Evolutionary conservation across 2,113 vertebrate genomes (phyloP), one percentile per base, ranked within the genome.

Genomic region (Vulpes ferrilata): DNA sequence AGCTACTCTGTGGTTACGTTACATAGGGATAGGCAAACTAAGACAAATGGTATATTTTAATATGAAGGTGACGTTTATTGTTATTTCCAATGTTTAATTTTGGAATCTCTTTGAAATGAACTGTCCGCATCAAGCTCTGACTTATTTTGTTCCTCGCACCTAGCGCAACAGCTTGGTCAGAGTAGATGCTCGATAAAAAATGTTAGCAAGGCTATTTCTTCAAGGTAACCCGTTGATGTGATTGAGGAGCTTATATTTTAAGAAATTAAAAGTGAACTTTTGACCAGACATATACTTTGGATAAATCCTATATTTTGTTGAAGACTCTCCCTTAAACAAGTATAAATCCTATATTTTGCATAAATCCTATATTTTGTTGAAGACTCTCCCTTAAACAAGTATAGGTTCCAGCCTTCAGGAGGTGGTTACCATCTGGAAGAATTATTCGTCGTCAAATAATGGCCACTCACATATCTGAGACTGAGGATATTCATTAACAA

Each of bases 191-290:
- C 38, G 80, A 23, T 94, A 64, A 32, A 32, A 64, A 32, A 4
- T 57, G 69, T 38, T 23, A 74, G 55, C 30, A 5, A 48, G 19
- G n/a, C 55, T 76, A 73, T 32, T 79, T 43, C 93, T 62, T 55
- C 78, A 80, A 65, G 78, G 43, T 64, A 82, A 65, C 22, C 7
- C n/a, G 80, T 7, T 90, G 38, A 59, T 32, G 30, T 64, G 15
- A n/a, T 12, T n/a, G 22, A 93, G 60, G 48, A 73, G 4, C 23
- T 38, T 71, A 17, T 84, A 76, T 87, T 83, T 81, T 30, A 51
- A 82, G 67, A 96, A 82, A 79, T 48, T 94, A 53, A 92, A 93
- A 76, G 19, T 43, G 38, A 96, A 91, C 30, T 86, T 96, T 67
- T 48, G 16, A 64, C 22, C 30, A 64, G 57, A 43, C 25, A 59